Evolutionary conservation across 2,797 vertebrate genomes (phyloP).

Genomic region (Sparidentex hasta): DNA sequence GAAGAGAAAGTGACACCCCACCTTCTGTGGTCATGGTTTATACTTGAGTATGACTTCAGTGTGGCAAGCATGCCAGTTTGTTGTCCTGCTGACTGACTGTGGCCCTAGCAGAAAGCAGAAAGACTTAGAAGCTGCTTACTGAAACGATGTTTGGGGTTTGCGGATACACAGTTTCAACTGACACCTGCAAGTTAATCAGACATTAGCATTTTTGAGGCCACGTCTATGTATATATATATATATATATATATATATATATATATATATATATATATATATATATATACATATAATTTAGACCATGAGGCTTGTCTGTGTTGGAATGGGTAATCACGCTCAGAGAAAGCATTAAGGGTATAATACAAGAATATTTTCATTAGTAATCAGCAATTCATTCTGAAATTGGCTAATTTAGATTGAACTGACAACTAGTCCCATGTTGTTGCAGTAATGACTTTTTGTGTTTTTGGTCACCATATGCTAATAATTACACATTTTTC

Average conservation of each 20-base stretch:
- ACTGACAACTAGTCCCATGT: slow-evolving; percentile 8
- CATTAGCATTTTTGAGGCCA: neutral
- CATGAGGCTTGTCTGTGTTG: neutral
- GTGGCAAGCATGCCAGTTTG: neutral
- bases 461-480: slow-evolving; percentile 11
- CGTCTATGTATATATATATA: no score
- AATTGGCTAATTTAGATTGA: neutral
- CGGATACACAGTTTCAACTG: neutral
- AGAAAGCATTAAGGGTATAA: neutral
- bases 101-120: neutral
- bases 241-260: no score
- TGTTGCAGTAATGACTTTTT: neutral
- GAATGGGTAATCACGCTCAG: neutral
- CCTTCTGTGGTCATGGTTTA: neutral
- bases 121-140: neutral
- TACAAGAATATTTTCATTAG: neutral
- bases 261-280: no score
- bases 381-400: slow-evolving; percentile 1
- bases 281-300: no score
- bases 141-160: neutral
- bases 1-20: neutral
- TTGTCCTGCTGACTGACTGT: neutral
- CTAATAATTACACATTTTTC: slow-evolving; percentile 9
- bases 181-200: slow-evolving; percentile 2
- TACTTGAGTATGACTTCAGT: neutral